Percentiles rank a stretch among this genome's conserved stretches.
Evolutionary conservation across 2,888 invertebrate genomes (phyloP).

Genomic region (Andricus quercusramuli): DNA sequence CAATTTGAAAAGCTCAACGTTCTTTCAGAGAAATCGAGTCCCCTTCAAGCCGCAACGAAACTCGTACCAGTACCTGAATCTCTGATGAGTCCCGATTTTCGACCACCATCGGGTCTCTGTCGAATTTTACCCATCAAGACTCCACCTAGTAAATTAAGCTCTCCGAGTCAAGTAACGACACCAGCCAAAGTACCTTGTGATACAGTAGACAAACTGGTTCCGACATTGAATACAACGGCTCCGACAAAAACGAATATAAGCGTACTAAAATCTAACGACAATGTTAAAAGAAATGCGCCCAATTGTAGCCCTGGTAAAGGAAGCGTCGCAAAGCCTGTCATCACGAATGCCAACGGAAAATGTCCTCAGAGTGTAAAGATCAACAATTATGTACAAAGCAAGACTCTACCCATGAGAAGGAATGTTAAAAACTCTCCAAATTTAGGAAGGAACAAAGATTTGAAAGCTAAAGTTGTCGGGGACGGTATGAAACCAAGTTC

Average conservation of each 20-base stretch:
- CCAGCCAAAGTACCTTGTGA: slow-evolving; percentile 66
- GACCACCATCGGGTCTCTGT: slow-evolving; percentile 73
- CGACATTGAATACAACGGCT: slow-evolving; percentile 70
- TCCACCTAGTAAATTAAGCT: slow-evolving; percentile 69
- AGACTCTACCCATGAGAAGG: slow-evolving; percentile 67
- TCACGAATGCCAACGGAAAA: slow-evolving; percentile 66
- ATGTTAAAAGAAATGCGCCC: slow-evolving; percentile 69
- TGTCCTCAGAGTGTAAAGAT: slow-evolving; percentile 73
- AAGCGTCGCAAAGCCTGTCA: slow-evolving; percentile 70
- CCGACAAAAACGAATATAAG: slow-evolving; percentile 69
- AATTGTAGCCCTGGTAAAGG: slow-evolving; percentile 67
- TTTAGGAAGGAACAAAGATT: slow-evolving; percentile 64
- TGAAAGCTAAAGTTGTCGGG: slow-evolving; percentile 63
- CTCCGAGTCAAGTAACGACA: slow-evolving; percentile 70
- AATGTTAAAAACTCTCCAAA: slow-evolving; percentile 70
- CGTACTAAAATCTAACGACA: slow-evolving; percentile 65
- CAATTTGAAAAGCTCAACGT: neutral
- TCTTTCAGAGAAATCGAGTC: slow-evolving; percentile 79
- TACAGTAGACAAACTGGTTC: slow-evolving; percentile 67
- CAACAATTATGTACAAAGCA: slow-evolving; percentile 75
- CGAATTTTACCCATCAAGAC: slow-evolving; percentile 70
- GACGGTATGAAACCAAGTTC: slow-evolving; percentile 62
- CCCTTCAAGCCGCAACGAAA: slow-evolving; percentile 90
- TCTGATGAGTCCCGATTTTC: slow-evolving; percentile 91
- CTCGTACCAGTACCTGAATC: slow-evolving; percentile 94